Evolutionary conservation across 2,113 vertebrate species (phyloP), one percentile per base, ranked within the genome.

Genomic region (Bombycilla garrulus): DNA sequence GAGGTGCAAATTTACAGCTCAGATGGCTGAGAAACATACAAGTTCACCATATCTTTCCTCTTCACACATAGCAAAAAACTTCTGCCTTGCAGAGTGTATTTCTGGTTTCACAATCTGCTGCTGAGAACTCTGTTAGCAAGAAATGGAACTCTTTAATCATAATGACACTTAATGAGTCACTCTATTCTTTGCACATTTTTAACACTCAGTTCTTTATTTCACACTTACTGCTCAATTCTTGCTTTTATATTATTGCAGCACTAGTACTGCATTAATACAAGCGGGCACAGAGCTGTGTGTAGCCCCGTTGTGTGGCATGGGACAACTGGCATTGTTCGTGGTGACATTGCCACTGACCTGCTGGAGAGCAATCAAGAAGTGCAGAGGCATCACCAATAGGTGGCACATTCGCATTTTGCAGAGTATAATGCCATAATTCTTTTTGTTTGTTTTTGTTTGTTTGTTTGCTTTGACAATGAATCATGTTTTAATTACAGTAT

Each of bases 71-170:
- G 90, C 83, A 96, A 84, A 95, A 92, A 96, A 92, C 96, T 94
- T 94, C 95, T 96, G 95, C 93, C 95, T 93, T 44, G 62, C n/a
- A 91, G 82, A 96, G 91, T 94, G 4, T 94, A 96, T 95, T 97
- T 97, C 93, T 97, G 93, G 91, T 95, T 90, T 89, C 92, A 95
- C 96, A 97, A 97, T 97, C 97, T 97, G 96, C 95, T 96, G 91
- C 86, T 54, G 95, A 95, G 96, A 95, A 96, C 92, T 92, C 79
- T 96, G 93, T 97, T 97, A 96, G 72, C 96, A 86, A 89, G 94
- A 93, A 96, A 91, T 92, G 93, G 89, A 92, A 86, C 89, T 94
- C 92, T 95, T 97, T 97, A 92, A 90, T 96, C 88, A 90, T 96
- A 97, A 96, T 94, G 93, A 96, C 88, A 96, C 87, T 93, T 95